Conservation (phyloP, 1,140 invertebrate species). For the Drosophila auraria region DNA sequence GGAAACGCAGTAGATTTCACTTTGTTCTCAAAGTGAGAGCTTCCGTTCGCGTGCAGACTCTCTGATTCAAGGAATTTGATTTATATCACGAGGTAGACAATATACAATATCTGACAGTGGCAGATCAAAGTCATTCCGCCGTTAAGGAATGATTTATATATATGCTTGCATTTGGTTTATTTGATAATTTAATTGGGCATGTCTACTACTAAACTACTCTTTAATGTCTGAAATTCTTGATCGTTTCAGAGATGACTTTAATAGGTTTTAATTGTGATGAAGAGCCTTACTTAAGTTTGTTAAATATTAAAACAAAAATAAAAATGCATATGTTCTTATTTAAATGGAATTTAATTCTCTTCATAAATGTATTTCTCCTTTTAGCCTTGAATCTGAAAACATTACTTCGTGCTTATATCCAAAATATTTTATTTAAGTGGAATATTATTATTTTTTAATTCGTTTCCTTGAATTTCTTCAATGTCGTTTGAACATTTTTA, state of each 20-base stretch:
- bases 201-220: slow-evolving; percentile 5
- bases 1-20: slow-evolving; percentile 30
- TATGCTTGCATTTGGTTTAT: slow-evolving; percentile 1
- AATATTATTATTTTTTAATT: not conserved
- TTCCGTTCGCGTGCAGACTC: slow-evolving; percentile 61
- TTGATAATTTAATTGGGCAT: slow-evolving; percentile 11
- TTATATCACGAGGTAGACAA: slow-evolving; percentile 11
- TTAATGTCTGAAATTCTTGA: not conserved
- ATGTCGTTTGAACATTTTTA: not conserved
- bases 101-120: not conserved
- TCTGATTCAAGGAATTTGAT: slow-evolving; percentile 38
- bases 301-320: not conserved
- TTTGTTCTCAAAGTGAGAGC: slow-evolving; percentile 43
- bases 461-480: not conserved
- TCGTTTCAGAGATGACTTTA: not conserved
- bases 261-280: not conserved
- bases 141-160: slow-evolving; percentile 5
- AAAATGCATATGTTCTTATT: too few relatives aligned
- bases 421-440: not conserved
- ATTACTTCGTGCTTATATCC: not conserved
- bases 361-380: too few relatives aligned
- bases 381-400: not conserved
- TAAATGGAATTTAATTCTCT: too few relatives aligned
- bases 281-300: not conserved
- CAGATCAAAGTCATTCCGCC: slow-evolving; percentile 47